Conservation (phyloP, 2,113 vertebrate genomes). For the Alexandromys fortis region DNA sequence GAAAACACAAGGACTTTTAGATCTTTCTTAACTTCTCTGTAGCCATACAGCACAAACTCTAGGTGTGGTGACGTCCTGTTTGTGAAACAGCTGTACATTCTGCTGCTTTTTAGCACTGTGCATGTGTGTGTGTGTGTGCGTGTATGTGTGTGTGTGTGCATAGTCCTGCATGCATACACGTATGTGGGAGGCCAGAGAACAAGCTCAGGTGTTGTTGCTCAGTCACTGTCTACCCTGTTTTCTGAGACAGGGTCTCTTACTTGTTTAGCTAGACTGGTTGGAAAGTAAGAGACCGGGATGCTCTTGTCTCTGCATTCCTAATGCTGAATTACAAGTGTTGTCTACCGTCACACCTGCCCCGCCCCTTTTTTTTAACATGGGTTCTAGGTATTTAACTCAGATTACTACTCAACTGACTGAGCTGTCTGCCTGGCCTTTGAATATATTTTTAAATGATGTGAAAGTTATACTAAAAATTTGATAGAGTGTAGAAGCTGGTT, state of each 20-base stretch:
- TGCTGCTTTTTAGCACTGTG: background rate
- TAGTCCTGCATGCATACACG: background rate
- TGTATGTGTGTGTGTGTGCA: too few species aligned
- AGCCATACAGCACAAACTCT: background rate
- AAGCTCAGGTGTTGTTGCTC: background rate
- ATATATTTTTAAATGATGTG: background rate
- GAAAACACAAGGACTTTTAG: background rate
- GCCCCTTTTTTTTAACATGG: background rate
- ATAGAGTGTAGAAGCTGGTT: background rate
- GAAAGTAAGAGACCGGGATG: background rate
- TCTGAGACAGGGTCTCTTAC: background rate
- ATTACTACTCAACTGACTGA: background rate
- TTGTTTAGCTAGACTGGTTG: too few species aligned
- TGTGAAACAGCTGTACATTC: background rate
- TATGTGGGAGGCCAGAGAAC: background rate
- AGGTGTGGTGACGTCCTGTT: background rate
- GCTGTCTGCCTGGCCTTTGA: background rate
- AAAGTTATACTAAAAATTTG: slow-evolving; percentile 1
- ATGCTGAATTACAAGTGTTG: background rate
- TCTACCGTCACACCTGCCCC: background rate
- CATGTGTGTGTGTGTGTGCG: too few species aligned
- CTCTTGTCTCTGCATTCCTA: background rate
- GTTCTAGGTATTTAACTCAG: background rate
- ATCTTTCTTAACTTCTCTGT: background rate
- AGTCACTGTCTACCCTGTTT: background rate